Base-by-base conservation (phyloP, 2,888 invertebrate genomes). In the Capitulum mitella region DNA sequence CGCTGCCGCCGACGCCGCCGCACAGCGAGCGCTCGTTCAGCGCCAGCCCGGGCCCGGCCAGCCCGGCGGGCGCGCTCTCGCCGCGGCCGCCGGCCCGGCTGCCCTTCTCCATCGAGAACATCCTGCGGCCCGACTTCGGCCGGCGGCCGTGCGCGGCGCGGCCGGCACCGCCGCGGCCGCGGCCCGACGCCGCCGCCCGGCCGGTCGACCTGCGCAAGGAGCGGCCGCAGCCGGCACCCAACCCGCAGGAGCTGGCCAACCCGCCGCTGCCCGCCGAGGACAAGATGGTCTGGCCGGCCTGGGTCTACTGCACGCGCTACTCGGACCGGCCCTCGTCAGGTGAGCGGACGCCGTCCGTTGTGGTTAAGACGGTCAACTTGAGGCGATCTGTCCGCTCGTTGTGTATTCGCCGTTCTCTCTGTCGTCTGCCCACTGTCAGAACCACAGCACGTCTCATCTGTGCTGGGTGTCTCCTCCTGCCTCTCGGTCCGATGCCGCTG, bases 251-350 rank as follows among this genome's bases (percentile, higher is more conserved):
- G 16, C 79, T 81, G 29, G 81, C 80, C 79, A 81, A 81, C 78
- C 81, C 81, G 12, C 77, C 78, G 64, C 78, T 81, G 48, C 81
- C 81, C 46, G 43, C 75, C 32, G 79, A 78, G 26, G 80, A 81
- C 77, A 78, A 64, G 78, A 80, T 78, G 77, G 79, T 79, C 54
- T 95, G 95, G 94, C 97, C 97, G 0, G 97, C 97, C 1, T 98
- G 97, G 98, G 95, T 98, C 79, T 98, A 95, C 87, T 98, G 97
- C 88, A 98, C 97, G 6, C 90, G 98, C 85, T 98, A 98, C 86
- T 88, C 88, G 32, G 89, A 89, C 83, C 83, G 89, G 81, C 89
- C 89, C 1, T 88, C 87, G 32, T 86, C 88, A 81, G 89, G 89
- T 88, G 46, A 78, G 79, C 78, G 54, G 32, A 29, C 2, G 34